A percentile compares a stretch with the other conserved stretches of the same genome.
Conservation (phyloP, 2,113 vertebrate genomes). For the Tenrec ecaudatus region DNA sequence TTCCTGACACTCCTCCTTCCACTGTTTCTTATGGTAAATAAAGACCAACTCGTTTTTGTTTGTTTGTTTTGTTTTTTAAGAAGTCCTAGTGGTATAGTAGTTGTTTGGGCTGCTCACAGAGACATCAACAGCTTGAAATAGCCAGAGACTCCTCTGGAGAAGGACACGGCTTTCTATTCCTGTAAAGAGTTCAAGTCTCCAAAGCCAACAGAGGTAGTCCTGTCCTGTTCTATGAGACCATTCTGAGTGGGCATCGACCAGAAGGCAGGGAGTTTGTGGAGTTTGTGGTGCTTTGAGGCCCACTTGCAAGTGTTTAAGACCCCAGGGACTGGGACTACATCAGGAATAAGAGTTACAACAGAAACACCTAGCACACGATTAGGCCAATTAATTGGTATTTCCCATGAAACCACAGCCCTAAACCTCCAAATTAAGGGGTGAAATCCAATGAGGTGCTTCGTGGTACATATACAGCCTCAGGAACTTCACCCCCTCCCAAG, state of each 20-base stretch:
- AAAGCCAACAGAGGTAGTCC: too few species aligned
- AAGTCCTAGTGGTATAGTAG: too few species aligned
- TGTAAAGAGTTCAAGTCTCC: too few species aligned
- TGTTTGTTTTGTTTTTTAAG: too few species aligned
- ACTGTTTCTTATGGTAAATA: neutral
- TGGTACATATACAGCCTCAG: neutral
- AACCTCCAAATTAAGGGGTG: neutral
- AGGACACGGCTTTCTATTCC: too few species aligned
- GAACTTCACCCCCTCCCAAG: neutral
- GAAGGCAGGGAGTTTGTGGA: too few species aligned
- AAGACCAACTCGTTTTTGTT: neutral
- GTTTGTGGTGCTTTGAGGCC: neutral
- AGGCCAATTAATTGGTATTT: neutral
- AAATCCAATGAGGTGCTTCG: neutral
- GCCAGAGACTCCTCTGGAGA: too few species aligned
- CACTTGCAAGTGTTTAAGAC: neutral
- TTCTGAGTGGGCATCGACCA: too few species aligned
- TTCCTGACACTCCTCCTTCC: neutral
- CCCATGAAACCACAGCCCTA: neutral
- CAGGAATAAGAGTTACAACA: neutral
- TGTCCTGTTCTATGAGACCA: too few species aligned
- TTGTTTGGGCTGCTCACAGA: too few species aligned
- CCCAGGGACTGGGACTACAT: neutral
- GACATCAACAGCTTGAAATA: too few species aligned
- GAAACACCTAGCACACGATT: neutral